These are phyloP conservation scores for Lanius ludovicianus DNA, from an alignment of 2,113 vertebrate species.

Conservation along the genomic window DNA sequence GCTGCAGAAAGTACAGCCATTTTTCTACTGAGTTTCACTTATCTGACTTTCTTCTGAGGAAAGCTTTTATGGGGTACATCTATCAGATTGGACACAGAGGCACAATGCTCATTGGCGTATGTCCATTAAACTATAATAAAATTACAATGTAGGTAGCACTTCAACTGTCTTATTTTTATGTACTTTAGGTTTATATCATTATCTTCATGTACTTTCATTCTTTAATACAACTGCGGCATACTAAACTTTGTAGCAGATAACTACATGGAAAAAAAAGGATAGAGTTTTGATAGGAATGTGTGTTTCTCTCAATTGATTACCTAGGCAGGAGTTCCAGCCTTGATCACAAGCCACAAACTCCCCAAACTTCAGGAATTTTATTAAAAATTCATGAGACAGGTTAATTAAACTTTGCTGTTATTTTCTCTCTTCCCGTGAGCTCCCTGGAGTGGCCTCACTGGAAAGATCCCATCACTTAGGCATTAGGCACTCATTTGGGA, in stretches of 20 bases:
- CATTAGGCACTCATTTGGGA: background rate
- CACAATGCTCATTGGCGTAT: background rate
- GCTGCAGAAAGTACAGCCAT: conserved; percentile 46
- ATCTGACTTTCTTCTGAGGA: conserved; percentile 53
- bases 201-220: background rate
- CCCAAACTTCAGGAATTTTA: background rate
- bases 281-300: background rate
- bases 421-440: background rate
- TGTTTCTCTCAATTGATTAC: background rate
- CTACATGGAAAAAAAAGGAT: background rate
- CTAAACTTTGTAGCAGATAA: background rate
- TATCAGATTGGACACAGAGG: conserved; percentile 49
- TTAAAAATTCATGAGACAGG: background rate
- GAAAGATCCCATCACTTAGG: background rate
- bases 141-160: background rate
- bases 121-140: conserved; percentile 35
- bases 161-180: conserved; percentile 13
- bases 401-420: background rate
- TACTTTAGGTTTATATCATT: background rate
- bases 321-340: background rate
- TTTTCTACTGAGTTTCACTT: conserved; percentile 57
- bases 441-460: background rate
- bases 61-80: conserved; percentile 51
- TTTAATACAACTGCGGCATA: background rate
- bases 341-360: background rate